These are phyloP conservation scores for Pseudoips prasinana DNA, from an alignment of 2,888 invertebrate genomes.

Conservation along the genomic window DNA sequence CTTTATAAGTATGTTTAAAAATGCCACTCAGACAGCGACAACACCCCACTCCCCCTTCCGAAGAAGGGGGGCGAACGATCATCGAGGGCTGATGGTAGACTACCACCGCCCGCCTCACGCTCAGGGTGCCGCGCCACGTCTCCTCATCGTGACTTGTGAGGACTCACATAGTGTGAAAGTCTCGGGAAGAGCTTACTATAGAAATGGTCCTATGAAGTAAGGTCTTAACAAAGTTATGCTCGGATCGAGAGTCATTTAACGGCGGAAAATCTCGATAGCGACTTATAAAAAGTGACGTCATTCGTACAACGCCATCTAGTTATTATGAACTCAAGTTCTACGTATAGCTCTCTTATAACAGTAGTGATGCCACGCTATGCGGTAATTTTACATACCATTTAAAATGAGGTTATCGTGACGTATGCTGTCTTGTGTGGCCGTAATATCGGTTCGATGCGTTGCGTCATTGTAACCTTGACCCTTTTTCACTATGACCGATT, in stretches of 20 bases:
- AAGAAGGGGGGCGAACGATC: conserved; percentile 14
- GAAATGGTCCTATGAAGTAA: conserved; percentile 1
- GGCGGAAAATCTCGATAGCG: not conserved
- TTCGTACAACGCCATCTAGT: not conserved
- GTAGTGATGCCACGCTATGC: no score
- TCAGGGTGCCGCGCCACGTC: conserved; percentile 16
- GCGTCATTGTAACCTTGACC: no score
- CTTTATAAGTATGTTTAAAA: not conserved
- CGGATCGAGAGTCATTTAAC: not conserved
- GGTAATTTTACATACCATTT: no score
- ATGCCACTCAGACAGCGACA: conserved; percentile 18
- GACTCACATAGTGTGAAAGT: conserved; percentile 7
- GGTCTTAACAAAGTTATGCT: not conserved
- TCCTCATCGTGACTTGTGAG: conserved; percentile 7
- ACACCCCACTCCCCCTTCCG: conserved; percentile 12
- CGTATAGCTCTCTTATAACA: no score
- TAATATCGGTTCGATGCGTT: no score
- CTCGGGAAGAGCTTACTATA: conserved; percentile 7
- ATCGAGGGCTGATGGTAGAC: conserved; percentile 10
- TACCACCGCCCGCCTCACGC: conserved; percentile 19
- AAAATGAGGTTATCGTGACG: no score
- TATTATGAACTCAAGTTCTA: no score
- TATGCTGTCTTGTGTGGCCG: no score
- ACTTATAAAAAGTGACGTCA: not conserved
- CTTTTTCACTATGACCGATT: no score